phyloP scores from a whole-genome alignment of 2,888 invertebrate species.

The Dione juno region DNA sequence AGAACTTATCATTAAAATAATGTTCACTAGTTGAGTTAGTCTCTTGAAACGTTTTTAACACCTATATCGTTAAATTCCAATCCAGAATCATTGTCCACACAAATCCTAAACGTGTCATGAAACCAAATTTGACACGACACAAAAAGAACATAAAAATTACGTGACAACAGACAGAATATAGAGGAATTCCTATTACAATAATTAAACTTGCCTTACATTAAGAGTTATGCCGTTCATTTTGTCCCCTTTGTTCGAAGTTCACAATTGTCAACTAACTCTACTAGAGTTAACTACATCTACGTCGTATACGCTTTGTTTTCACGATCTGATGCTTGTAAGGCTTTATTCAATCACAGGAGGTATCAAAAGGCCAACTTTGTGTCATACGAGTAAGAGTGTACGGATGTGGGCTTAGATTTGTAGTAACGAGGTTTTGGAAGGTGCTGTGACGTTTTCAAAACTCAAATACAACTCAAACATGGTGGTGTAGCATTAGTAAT shows the following conservation, averaged over 20 bases:
- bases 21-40: too few species aligned
- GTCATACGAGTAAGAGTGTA: background rate
- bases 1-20: too few species aligned
- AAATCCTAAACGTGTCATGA: too few species aligned
- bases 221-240: constrained; percentile 38
- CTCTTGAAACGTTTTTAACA: too few species aligned
- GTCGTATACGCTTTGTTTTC: constrained; percentile 33
- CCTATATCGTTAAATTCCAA: too few species aligned
- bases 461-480: too few species aligned
- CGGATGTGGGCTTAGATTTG: background rate
- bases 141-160: background rate
- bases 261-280: constrained; percentile 39
- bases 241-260: constrained; percentile 49
- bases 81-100: too few species aligned
- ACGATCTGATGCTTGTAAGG: constrained; percentile 27
- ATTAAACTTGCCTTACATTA: constrained; percentile 11
- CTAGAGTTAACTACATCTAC: constrained; percentile 15
- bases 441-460: too few species aligned
- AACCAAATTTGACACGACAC: too few species aligned
- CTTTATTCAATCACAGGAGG: constrained; percentile 33
- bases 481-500: too few species aligned
- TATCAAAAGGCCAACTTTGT: constrained; percentile 29
- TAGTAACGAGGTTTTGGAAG: background rate
- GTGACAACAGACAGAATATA: background rate
- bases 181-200: constrained; percentile 8